phyloP scores from a whole-genome alignment of 2,888 invertebrate species.

The Ormia ochracea region DNA sequence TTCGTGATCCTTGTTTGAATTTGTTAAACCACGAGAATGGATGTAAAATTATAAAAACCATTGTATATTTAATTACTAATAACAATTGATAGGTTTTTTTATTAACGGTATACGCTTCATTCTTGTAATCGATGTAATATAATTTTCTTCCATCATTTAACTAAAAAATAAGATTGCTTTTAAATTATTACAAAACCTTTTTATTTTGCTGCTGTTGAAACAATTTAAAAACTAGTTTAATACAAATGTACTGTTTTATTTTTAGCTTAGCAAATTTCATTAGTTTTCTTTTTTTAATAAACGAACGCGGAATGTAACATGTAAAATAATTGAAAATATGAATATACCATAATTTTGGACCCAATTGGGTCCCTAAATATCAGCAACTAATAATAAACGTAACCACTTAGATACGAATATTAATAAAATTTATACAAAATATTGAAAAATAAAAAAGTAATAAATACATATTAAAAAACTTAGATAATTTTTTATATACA shows the following conservation, averaged over 20 bases:
- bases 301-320: background rate
- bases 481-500: too few relatives aligned
- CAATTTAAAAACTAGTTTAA: background rate
- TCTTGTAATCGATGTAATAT: background rate
- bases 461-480: too few relatives aligned
- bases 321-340: too few relatives aligned
- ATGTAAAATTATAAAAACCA: conserved; percentile 85
- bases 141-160: background rate
- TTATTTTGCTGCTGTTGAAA: background rate
- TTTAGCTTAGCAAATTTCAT: background rate
- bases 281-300: background rate
- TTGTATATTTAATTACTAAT: conserved; percentile 83
- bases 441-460: too few relatives aligned
- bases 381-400: too few relatives aligned
- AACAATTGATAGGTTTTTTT: conserved; percentile 58
- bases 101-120: background rate
- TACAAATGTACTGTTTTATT: background rate
- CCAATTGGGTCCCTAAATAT: too few relatives aligned
- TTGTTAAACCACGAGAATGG: conserved; percentile 85
- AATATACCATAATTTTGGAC: too few relatives aligned
- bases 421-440: too few relatives aligned
- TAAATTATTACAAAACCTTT: background rate
- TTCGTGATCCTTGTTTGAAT: conserved; percentile 87
- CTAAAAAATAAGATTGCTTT: background rate
- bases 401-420: too few relatives aligned